Base-by-base conservation (phyloP, 2,888 invertebrate genomes). In the Trimorus sp. region DNA sequence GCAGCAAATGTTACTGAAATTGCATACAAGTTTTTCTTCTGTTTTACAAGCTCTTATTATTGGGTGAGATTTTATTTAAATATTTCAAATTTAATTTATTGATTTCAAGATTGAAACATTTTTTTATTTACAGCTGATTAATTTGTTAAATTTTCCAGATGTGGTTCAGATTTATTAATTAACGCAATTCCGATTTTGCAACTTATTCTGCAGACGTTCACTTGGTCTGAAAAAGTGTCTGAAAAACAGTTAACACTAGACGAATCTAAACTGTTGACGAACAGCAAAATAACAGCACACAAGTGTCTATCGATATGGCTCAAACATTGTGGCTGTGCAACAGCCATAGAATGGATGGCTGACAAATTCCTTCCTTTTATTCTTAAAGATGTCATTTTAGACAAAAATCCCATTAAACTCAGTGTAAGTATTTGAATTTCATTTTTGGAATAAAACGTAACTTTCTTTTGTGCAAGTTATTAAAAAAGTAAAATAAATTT, bases 281-380 rank as follows among this genome's bases (percentile, higher is more conserved):
- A 83, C 70, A 76, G 89, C 4, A 85, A 87, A 78, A 84, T 88
- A 45, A 79, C 82, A 7, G 84, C 86, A 48, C 91, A 91, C 70
- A 87, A 88, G 79, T 87, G 87, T 74, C 82, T 91, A 0, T 79
- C 87, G 16, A 76, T 83, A 8, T 91, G 91, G 91, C 51, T 91
- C 51, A 84, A 75, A 26, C 84, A 84, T 68, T 84, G 85, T 7
- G 84, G 86, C n/a, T 83, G 86, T 11, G 68, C 87, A 7, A 89
- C 90, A n/a, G 88, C 88, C n/a, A 83, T 91, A 79, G 90, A 90
- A 80, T 85, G 86, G 8, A 62, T 89, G 26, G 86, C 86, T 5
- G 87, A 90, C 15, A 88, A 90, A 59, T 87, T 87, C 79, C 74
- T 90, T 15, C 68, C 84, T 7, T 85, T 82, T 48, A 85, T 91